Evolutionary conservation across 1,140 invertebrate species (phyloP).

Genomic region (Atopsyche davidsoni): DNA sequence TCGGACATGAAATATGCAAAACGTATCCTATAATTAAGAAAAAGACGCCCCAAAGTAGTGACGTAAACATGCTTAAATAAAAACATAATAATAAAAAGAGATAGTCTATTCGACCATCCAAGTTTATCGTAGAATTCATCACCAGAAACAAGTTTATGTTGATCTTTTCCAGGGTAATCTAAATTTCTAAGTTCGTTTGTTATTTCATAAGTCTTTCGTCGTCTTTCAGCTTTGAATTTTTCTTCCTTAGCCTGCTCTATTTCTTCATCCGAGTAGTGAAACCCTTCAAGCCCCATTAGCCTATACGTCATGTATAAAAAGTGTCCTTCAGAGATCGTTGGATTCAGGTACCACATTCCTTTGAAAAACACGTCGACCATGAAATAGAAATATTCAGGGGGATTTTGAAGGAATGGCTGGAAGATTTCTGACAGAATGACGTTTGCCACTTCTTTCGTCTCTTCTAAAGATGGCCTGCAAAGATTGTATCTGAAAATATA

Average conservation of each 20-base stretch:
- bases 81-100: slow-evolving; percentile 14
- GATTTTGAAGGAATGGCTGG: slow-evolving; percentile 39
- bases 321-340: slow-evolving; percentile 34
- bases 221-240: not conserved
- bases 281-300: slow-evolving; percentile 39
- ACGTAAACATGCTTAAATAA: slow-evolving; percentile 28
- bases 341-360: slow-evolving; percentile 43
- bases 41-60: slow-evolving; percentile 34
- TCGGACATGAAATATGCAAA: slow-evolving; percentile 36
- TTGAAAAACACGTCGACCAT: slow-evolving; percentile 42
- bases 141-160: not conserved
- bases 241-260: not conserved
- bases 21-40: slow-evolving; percentile 36
- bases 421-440: slow-evolving; percentile 40
- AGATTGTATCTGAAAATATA: slow-evolving; percentile 51
- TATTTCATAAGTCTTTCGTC: slow-evolving; percentile 9
- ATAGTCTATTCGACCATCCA: slow-evolving; percentile 20
- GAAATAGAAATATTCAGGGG: slow-evolving; percentile 46
- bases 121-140: slow-evolving; percentile 13
- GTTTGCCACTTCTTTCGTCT: slow-evolving; percentile 41
- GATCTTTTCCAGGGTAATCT: not conserved
- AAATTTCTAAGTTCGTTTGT: slow-evolving; percentile 4
- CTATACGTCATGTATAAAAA: slow-evolving; percentile 35
- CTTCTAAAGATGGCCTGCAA: slow-evolving; percentile 40
- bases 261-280: slow-evolving; percentile 31